Evolutionary conservation across 1,140 invertebrate species (phyloP), one percentile per base, ranked within the genome.

Genomic region (Danaus plexippus): DNA sequence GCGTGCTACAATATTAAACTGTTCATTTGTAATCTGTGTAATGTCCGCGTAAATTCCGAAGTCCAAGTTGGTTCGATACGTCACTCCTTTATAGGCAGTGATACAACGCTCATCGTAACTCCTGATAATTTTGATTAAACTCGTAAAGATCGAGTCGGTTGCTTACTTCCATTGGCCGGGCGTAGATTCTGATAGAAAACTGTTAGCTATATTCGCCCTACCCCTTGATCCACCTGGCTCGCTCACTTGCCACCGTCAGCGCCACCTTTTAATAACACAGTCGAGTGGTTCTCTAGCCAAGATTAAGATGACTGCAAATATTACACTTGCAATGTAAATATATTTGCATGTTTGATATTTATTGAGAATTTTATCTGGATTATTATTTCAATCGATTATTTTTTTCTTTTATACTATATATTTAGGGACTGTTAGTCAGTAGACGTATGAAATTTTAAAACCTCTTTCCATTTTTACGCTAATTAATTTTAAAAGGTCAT

Each of bases 221-320:
- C 72, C 71, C 80, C 74, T 66, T 66, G 66, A 69, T 65, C 68
- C 69, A 58, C 68, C 64, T 63, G 54, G 66, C 68, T 64, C 64
- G 69, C 63, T 67, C 61, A 63, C 61, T 61, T 54, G 64, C 54
- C 61, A 61, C 48, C 69, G 59, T 73, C 68, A 67, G 71, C 73
- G 71, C 71, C 74, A 79, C 76, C 80, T 82, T 84, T 81, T 85
- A 86, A 87, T 86, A 86, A 84, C 82, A 86, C 82, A 87, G 72
- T 84, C 77, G 75, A 85, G 73, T 80, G 81, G 72, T 73, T 69
- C 66, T 73, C 67, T 69, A 63, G 69, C 73, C 73, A 73, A 75
- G 73, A 78, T 77, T 82, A 79, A 79, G 69, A 77, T 77, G 72
- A 76, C 78, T 80, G 69, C 73, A 73, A 76, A 75, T 83, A 83